Evolutionary conservation across 1,140 invertebrate genomes (phyloP), one percentile per base, ranked within the genome.

Genomic region (Trichonephila inaurata): DNA sequence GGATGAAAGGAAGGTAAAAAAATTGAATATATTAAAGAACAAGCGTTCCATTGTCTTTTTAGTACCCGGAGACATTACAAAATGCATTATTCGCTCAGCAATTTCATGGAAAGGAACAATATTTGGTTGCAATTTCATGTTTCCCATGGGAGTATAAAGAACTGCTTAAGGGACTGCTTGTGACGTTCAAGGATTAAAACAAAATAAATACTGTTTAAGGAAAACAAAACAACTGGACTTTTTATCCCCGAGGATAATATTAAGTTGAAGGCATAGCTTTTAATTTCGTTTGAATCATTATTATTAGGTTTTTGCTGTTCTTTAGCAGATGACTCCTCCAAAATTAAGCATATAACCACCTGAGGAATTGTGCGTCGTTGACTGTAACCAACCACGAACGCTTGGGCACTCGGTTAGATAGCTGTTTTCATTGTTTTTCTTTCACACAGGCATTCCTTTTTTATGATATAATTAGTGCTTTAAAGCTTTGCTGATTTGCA

Each of bases 101-200:
- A 88, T 66, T 44, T 33, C 86, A 40, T 10, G 33, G 28, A 44
- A 88, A 66, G 33, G 24, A 44, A 14, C 12, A 88, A 16, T 33
- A 88, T 64, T 33, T 44, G 40, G 77, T 24, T 19, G 24, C 44
- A 72, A 89, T 89, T 89, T 89, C 14, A 77, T 12, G 1, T n/a
- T 12, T 58, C 66, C 51, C 66, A 24, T 21, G 8, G 88, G 66
- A 21, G 0, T 24, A 72, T 72, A 60, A 89, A 77, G 21, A 89
- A 89, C 66, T 72, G 21, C 44, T 77, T 72, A 77, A 89, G 66
- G 14, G 44, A 24, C 33, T 58, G 14, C 14, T 62, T 77, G 40
- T 89, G 88, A 89, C 88, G 72, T 21, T 19, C 18, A 2, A 28
- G 44, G 88, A 89, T 89, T 89, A 89, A 89, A 64, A 89, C 88